These are phyloP conservation scores for Argya squamiceps DNA, from an alignment of 2,797 vertebrate species.

Conservation along the genomic window DNA sequence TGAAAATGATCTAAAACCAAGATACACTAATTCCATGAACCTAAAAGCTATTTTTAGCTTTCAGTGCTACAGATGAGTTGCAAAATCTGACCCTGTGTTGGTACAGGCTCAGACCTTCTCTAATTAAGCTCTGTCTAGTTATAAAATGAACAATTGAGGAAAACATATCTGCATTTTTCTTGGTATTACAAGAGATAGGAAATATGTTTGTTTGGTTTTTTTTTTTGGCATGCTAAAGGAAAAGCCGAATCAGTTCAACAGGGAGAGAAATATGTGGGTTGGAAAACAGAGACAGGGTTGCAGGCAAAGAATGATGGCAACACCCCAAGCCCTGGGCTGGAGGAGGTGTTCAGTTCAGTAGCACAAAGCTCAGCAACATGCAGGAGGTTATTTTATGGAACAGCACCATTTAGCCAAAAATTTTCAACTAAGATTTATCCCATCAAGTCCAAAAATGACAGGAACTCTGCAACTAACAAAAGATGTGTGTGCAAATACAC, in stretches of 20 bases:
- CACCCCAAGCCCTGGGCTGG: neutral
- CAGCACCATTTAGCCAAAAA: neutral
- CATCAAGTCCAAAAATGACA: neutral
- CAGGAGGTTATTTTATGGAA: neutral
- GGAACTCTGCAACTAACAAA: neutral
- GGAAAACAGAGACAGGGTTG: neutral
- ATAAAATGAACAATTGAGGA: neutral
- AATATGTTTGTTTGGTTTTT: neutral
- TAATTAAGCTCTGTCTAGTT: neutral
- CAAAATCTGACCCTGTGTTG: neutral
- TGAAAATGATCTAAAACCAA: neutral
- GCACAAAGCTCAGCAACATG: neutral
- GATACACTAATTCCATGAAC: neutral
- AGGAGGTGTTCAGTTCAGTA: neutral
- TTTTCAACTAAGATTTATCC: neutral
- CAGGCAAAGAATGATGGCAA: neutral
- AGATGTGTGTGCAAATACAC: neutral
- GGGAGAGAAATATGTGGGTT: neutral
- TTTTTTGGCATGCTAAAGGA: neutral
- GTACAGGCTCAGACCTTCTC: neutral
- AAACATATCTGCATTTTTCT: neutral
- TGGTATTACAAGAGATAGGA: neutral
- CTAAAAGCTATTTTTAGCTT: neutral
- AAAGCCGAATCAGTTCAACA: neutral
- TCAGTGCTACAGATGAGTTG: neutral